These are phyloP conservation scores for Notothenia rossii DNA, from an alignment of 2,113 vertebrate genomes.

Conservation along the genomic window DNA sequence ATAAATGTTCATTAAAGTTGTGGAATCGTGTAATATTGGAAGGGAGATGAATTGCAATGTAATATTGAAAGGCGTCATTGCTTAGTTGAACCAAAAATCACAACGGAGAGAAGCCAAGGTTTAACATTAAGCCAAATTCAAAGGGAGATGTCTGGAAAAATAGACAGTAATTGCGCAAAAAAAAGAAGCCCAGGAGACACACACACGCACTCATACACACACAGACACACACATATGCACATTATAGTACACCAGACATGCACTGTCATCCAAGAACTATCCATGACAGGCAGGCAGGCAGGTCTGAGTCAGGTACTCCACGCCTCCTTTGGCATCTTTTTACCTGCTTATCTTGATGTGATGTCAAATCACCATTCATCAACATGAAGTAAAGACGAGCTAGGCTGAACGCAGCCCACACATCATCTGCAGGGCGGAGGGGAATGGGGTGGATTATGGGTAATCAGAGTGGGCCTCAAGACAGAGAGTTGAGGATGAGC, in stretches of 20 bases:
- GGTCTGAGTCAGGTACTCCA: slow-evolving; percentile 31
- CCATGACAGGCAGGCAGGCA: slow-evolving; percentile 28
- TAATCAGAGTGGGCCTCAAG: slow-evolving; percentile 63
- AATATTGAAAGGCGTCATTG: slow-evolving; percentile 32
- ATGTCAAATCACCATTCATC: slow-evolving; percentile 73
- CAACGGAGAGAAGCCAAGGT: slow-evolving; percentile 20
- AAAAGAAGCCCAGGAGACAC: slow-evolving; percentile 17
- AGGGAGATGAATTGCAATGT: slow-evolving; percentile 38
- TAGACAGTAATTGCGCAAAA: slow-evolving; percentile 18
- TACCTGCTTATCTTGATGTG: slow-evolving; percentile 66
- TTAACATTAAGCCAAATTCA: slow-evolving; percentile 51
- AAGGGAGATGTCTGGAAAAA: slow-evolving; percentile 40
- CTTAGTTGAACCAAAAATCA: slow-evolving; percentile 23
- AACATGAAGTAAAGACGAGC: slow-evolving; percentile 52
- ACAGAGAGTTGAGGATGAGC: slow-evolving; percentile 63
- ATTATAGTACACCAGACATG: background rate
- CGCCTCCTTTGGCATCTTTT: slow-evolving; percentile 62
- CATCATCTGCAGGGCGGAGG: slow-evolving; percentile 52
- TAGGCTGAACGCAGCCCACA: slow-evolving; percentile 55
- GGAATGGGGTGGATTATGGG: slow-evolving; percentile 64
- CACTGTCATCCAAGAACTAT: slow-evolving; percentile 45
- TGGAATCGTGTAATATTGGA: slow-evolving; percentile 44
- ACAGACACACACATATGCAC: slow-evolving; percentile 3
- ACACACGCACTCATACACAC: slow-evolving; percentile 39
- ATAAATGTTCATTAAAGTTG: slow-evolving; percentile 67